phyloP scores from a whole-genome alignment of 1,140 invertebrate genomes.

The Drosophila azteca region DNA sequence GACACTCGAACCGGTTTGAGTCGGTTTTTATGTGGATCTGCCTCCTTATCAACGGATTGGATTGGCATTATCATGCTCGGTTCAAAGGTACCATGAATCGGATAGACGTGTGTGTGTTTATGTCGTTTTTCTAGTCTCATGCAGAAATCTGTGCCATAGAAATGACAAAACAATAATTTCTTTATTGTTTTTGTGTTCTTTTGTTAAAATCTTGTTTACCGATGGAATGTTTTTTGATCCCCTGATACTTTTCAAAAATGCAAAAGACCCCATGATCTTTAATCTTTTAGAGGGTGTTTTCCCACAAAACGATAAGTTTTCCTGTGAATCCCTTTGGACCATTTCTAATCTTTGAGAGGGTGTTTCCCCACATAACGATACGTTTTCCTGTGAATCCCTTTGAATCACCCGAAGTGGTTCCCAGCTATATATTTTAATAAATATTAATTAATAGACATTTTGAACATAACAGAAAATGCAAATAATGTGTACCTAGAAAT shows the following conservation, averaged over 20 bases:
- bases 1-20: slow-evolving; percentile 54
- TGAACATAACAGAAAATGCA: too few relatives aligned
- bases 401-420: slow-evolving; percentile 10
- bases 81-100: slow-evolving; percentile 66
- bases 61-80: slow-evolving; percentile 57
- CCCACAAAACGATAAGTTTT: background rate
- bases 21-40: slow-evolving; percentile 62
- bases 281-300: background rate
- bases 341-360: background rate
- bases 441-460: too few relatives aligned
- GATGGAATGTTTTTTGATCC: slow-evolving; percentile 58
- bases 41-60: slow-evolving; percentile 59
- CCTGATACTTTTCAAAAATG: background rate
- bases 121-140: slow-evolving; percentile 41
- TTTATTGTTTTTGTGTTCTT: slow-evolving; percentile 17
- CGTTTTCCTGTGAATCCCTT: background rate
- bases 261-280: background rate
- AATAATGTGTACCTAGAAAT: too few relatives aligned
- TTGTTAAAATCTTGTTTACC: slow-evolving; percentile 42
- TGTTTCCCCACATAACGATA: background rate
- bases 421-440: background rate
- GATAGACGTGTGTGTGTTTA: slow-evolving; percentile 21
- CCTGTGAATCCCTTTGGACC: background rate
- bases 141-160: slow-evolving; percentile 57
- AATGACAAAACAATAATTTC: slow-evolving; percentile 43